Conservation (phyloP, 2,113 vertebrate species). For the Mirounga angustirostris region DNA sequence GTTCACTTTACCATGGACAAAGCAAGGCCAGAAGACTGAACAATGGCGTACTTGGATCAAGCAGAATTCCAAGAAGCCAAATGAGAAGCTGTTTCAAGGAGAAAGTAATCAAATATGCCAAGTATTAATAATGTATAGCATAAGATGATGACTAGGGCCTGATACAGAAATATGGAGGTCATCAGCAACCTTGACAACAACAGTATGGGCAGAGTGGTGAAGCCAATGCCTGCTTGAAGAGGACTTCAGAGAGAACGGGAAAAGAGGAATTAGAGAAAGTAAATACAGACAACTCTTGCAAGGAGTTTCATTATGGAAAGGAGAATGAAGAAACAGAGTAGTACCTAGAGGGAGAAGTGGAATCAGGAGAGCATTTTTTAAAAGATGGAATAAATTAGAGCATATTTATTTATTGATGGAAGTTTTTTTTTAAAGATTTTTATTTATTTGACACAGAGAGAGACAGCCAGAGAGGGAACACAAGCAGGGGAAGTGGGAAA, state of each 20-base stretch:
- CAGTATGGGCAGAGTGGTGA: background rate
- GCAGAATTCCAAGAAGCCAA: background rate
- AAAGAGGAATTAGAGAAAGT: conserved; percentile 12
- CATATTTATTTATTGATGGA: background rate
- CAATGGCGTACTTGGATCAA: background rate
- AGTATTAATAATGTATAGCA: background rate
- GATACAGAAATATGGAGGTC: background rate
- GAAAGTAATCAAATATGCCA: background rate
- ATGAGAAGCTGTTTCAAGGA: background rate
- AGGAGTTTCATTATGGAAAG: background rate
- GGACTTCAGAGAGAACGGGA: background rate
- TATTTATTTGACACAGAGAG: no score
- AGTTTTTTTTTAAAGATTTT: background rate
- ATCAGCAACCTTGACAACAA: background rate
- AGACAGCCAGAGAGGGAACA: no score
- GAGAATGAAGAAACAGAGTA: background rate
- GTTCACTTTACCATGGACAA: background rate
- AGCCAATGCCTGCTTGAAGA: background rate
- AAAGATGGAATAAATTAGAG: conserved; percentile 37
- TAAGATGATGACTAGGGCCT: background rate
- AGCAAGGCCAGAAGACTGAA: conserved; percentile 1
- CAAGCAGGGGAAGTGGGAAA: no score
- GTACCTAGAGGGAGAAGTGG: background rate
- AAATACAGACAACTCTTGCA: conserved; percentile 9
- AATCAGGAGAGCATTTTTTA: background rate